These are phyloP conservation scores for Epinephelus coioides DNA, from an alignment of 2,797 vertebrate genomes.

Conservation along the genomic window DNA sequence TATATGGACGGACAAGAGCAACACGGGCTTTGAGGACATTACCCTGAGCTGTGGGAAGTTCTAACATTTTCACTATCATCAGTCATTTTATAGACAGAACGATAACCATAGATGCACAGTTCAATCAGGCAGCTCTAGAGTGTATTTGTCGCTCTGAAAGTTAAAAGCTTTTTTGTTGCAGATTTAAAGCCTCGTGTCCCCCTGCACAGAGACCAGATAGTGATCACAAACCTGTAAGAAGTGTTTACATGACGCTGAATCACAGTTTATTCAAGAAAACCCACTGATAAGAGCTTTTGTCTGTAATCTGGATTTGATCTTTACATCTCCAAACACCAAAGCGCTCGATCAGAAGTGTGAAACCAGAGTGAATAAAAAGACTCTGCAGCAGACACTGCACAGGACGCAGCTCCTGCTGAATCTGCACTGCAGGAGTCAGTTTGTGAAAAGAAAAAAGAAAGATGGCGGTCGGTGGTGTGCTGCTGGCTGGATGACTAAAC, in stretches of 20 bases:
- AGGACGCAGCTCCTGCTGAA: conserved; percentile 1
- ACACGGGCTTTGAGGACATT: no score
- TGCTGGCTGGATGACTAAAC: conserved; percentile 28
- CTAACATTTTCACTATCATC: no score
- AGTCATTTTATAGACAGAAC: no score
- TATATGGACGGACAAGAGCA: no score
- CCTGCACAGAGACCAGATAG: not conserved
- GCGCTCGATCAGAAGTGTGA: not conserved
- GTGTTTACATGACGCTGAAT: not conserved
- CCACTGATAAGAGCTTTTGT: not conserved
- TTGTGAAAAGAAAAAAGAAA: not conserved
- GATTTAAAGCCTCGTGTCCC: no score
- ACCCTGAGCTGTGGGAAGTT: no score
- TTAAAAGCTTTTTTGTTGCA: not conserved
- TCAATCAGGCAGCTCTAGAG: no score
- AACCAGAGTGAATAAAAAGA: not conserved
- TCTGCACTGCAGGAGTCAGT: conserved; percentile 26
- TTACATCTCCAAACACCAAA: not conserved
- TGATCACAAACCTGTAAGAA: not conserved
- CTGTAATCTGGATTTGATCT: not conserved
- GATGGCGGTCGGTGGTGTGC: not conserved
- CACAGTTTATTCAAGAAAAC: not conserved
- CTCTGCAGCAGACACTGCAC: not conserved
- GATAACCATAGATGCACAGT: no score
- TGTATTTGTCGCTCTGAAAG: no score